Evolutionary conservation across 2,797 vertebrate species (phyloP).

Genomic region (Mus minutoides): DNA sequence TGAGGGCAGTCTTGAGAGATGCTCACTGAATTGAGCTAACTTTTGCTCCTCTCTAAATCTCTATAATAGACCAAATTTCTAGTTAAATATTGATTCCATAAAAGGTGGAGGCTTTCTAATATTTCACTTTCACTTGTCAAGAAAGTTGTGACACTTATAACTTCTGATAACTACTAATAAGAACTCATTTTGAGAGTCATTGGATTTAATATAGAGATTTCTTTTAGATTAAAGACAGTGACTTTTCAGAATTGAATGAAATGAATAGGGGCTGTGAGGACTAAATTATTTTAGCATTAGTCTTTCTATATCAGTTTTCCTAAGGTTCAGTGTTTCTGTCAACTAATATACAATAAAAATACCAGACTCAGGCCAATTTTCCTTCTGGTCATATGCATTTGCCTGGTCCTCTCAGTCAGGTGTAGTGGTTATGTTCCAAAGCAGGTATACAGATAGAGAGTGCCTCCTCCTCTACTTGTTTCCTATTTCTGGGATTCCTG

Average conservation of each 20-base stretch:
- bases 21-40: neutral
- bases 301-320: conserved; percentile 79
- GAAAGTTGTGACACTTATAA: neutral
- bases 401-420: neutral
- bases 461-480: neutral
- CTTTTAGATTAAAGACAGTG: conserved; percentile 64
- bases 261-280: neutral
- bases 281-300: conserved; percentile 70
- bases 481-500: neutral
- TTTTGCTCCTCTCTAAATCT: neutral
- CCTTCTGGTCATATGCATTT: conserved; percentile 78
- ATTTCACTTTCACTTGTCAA: neutral
- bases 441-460: neutral
- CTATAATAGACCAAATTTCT: neutral
- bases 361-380: conserved; percentile 75
- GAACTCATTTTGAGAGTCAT: neutral
- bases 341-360: conserved; percentile 79
- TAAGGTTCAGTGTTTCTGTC: conserved; percentile 58
- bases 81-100: neutral
- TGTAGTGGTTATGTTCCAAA: neutral
- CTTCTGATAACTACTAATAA: neutral
- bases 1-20: neutral
- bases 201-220: neutral
- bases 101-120: neutral
- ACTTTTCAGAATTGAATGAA: conserved; percentile 76